Evolutionary conservation across 2,888 invertebrate genomes (phyloP).

Genomic region (Pediacus dermestoides): DNA sequence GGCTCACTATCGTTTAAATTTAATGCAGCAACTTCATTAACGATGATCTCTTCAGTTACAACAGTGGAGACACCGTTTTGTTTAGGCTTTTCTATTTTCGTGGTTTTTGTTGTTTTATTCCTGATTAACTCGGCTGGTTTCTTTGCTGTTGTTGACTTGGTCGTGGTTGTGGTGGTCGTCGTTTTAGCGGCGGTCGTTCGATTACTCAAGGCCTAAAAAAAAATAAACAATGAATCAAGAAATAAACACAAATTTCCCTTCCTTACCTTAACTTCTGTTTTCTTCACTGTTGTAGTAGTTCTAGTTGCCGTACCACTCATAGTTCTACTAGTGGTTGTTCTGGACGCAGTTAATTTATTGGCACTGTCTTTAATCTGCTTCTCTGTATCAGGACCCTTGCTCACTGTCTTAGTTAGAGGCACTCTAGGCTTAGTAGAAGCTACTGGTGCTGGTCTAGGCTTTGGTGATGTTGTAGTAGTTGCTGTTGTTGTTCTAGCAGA

Average conservation of each 20-base stretch:
- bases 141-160: conserved; percentile 31
- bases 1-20: conserved; percentile 32
- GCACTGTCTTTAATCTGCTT: conserved; percentile 69
- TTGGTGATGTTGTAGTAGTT: conserved; percentile 24
- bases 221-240: conserved; percentile 10
- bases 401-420: conserved; percentile 31
- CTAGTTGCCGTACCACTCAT: conserved; percentile 26
- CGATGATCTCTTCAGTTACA: conserved; percentile 31
- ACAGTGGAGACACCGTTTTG: conserved; percentile 38
- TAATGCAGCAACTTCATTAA: conserved; percentile 28
- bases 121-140: conserved; percentile 22
- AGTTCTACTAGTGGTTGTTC: conserved; percentile 36
- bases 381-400: conserved; percentile 40
- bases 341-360: conserved; percentile 56
- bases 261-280: conserved; percentile 40
- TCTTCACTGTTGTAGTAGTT: conserved; percentile 29
- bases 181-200: conserved; percentile 41
- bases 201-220: conserved; percentile 23
- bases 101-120: too few species aligned
- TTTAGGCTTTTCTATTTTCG: conserved; percentile 40
- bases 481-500: conserved; percentile 21
- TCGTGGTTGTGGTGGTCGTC: conserved; percentile 33
- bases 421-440: conserved; percentile 31
- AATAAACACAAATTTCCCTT: too few species aligned
- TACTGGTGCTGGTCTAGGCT: conserved; percentile 27